Base-by-base conservation (phyloP, 2,888 invertebrate genomes). In the Drosophila kokeensis region DNA sequence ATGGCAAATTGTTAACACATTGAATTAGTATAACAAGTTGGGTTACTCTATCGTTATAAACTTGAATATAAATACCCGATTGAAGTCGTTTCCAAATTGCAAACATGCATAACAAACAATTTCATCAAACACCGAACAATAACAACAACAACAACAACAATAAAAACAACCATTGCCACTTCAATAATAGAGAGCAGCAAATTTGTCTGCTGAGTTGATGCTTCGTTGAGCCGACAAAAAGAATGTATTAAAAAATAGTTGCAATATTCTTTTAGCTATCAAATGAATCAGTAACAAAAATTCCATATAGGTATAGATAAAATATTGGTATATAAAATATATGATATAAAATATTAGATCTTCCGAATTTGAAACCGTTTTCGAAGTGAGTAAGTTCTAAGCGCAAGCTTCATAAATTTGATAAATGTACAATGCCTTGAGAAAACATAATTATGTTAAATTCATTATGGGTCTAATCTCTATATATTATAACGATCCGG, bases 141-240 rank as follows among this genome's bases (percentile, higher is more conserved):
- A 59, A 68, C 15, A 61, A 64, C n/a, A 52, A 55, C 27, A 52
- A 34, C 30, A 54, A 53, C 40, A 75, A 68, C 36, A 61, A 61
- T 38, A n/a, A 24, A 24, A 60, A 42, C 40, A 55, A 73, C 55
- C 59, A 60, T 55, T 60, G 21, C 29, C 40, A 72, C 21, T 52
- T 45, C 54, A 74, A 82, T 69, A 67, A 69, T 50, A 68, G 66
- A 49, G 62, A 68, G 48, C 76, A 70, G 45, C 38, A 42, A 6
- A 53, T 66, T 82, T 75, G 69, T 45, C 13, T 59, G 77, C 66
- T 60, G 73, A 73, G 36, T 50, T 62, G 27, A 24, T 50, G 59
- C 58, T 59, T 50, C 54, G 59, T 55, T 63, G 76, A 21, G 48
- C 61, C 45, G 49, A 42, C 42, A 54, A 49, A 61, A 52, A 42